Evolutionary conservation across 2,797 vertebrate genomes (phyloP).

Genomic region (Acrocephalus scirpaceus): DNA sequence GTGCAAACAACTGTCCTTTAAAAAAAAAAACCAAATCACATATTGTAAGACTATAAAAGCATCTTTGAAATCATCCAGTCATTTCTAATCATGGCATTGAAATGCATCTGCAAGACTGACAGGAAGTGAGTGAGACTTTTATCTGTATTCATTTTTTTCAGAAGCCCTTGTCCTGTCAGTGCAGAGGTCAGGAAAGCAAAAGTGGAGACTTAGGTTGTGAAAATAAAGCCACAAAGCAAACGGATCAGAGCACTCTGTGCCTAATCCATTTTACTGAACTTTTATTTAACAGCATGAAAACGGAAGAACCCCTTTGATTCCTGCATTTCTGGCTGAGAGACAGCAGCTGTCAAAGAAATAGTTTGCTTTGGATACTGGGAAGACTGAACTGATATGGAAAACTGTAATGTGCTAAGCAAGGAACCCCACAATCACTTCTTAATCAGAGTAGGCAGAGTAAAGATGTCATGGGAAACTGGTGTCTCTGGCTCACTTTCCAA

Average conservation of each 20-base stretch:
- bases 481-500: not conserved
- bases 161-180: not conserved
- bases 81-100: not conserved
- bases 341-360: not conserved
- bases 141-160: not conserved
- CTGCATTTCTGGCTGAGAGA: not conserved
- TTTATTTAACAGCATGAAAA: not conserved
- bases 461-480: not conserved
- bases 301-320: not conserved
- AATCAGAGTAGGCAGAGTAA: not conserved
- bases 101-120: not conserved
- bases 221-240: not conserved
- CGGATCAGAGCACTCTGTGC: not conserved
- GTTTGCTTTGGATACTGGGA: not conserved
- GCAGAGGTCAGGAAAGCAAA: not conserved
- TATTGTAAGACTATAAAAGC: not conserved
- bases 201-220: not conserved
- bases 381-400: not conserved
- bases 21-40: not conserved
- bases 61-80: not conserved
- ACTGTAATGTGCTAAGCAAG: not conserved
- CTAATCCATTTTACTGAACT: not conserved
- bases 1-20: not conserved
- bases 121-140: not conserved
- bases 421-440: not conserved